These are phyloP conservation scores for Pterocles orientalis DNA, from an alignment of 2,113 vertebrate species.

Conservation along the genomic window DNA sequence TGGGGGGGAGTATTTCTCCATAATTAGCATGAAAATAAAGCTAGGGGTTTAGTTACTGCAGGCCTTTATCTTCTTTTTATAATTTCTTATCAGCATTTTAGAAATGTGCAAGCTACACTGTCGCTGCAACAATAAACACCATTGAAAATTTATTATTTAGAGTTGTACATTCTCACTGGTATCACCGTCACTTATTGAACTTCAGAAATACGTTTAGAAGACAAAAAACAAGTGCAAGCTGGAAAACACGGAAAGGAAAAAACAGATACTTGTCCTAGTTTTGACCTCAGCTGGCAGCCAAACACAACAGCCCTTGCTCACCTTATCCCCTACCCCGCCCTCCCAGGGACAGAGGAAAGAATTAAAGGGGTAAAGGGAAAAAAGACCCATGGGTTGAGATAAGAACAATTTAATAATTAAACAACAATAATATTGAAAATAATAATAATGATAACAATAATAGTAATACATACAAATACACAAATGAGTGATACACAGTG, in stretches of 20 bases:
- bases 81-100: neutral
- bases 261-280: neutral
- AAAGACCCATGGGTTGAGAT: too few species aligned
- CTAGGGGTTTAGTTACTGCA: neutral
- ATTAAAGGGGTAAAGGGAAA: too few species aligned
- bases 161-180: neutral
- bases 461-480: too few species aligned
- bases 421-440: too few species aligned
- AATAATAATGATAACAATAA: too few species aligned
- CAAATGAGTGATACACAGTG: too few species aligned
- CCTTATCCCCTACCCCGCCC: too few species aligned
- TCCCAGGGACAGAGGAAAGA: too few species aligned
- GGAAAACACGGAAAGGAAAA: neutral
- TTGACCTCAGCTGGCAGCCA: too few species aligned
- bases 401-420: too few species aligned
- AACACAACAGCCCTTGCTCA: too few species aligned
- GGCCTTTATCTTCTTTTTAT: neutral
- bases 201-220: neutral
- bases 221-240: neutral
- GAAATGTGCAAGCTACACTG: neutral
- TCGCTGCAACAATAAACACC: neutral
- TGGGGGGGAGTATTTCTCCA: neutral
- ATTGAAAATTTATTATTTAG: neutral
- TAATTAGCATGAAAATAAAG: neutral
- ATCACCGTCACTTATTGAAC: neutral